A percentile compares a stretch with the other conserved stretches of the same genome.
Evolutionary conservation across 1,140 invertebrate genomes (phyloP).

Genomic region (Coboldia fuscipes): DNA sequence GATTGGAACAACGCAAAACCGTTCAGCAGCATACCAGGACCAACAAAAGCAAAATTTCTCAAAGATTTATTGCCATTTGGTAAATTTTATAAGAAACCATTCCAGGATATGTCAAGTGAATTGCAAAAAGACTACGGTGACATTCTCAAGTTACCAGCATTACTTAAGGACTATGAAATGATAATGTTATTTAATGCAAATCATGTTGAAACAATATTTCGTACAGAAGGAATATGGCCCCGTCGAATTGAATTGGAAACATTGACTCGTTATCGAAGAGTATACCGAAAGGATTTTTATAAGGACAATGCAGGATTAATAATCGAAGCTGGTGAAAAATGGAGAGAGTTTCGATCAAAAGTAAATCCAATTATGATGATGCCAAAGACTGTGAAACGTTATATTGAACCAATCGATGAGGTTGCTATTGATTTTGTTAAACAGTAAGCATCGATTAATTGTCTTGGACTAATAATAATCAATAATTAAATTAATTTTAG

Average conservation of each 20-base stretch:
- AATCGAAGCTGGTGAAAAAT: constrained; percentile 11
- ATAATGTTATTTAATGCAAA: neutral
- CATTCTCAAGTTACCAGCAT: neutral
- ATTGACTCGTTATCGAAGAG: constrained; percentile 8
- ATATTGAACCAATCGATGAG: no score
- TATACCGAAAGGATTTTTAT: constrained; percentile 10
- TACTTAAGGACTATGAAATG: neutral
- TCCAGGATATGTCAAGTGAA: neutral
- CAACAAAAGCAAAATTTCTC: constrained; percentile 9
- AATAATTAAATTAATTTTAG: no score
- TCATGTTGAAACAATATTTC: neutral
- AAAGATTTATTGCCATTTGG: constrained; percentile 14
- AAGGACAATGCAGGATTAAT: constrained; percentile 9
- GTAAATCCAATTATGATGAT: no score
- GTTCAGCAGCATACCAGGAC: constrained; percentile 11
- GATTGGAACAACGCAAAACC: constrained; percentile 14
- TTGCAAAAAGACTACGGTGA: neutral
- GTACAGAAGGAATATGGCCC: neutral
- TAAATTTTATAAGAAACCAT: constrained; percentile 1
- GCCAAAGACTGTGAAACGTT: no score
- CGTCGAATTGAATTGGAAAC: neutral
- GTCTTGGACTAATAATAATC: no score
- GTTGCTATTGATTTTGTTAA: no score
- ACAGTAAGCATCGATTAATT: no score
- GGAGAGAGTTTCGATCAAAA: no score